Conservation (phyloP, 2,888 invertebrate species). For the Orthonychiurus folsomi region DNA sequence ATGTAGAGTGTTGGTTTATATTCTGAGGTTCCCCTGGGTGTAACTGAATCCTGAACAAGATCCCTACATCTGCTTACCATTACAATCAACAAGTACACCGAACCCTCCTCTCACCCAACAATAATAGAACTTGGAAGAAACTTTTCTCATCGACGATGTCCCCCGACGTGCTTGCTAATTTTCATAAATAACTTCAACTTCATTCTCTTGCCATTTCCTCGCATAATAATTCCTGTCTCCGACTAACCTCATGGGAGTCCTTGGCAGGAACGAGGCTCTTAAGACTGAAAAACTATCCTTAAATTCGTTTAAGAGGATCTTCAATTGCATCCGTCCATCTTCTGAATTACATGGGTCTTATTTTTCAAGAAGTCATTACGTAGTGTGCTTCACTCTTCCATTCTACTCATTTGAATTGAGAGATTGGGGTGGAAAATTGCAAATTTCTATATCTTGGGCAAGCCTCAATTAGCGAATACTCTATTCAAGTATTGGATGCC, state of each 20-base stretch:
- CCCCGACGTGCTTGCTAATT: constrained; percentile 17
- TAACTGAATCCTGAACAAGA: not conserved
- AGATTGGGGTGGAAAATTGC: no score
- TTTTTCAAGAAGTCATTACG: no score
- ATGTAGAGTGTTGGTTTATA: no score
- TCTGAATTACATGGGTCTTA: no score
- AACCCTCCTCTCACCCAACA: no score
- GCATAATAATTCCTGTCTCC: not conserved
- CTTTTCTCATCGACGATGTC: not conserved
- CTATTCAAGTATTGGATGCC: no score
- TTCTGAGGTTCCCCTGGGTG: not conserved
- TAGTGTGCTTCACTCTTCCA: no score
- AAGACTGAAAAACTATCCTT: not conserved
- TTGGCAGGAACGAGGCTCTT: not conserved
- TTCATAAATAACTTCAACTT: constrained; percentile 17
- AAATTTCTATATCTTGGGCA: no score
- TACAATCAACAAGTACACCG: constrained; percentile 32
- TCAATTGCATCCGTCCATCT: no score
- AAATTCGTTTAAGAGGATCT: constrained; percentile 6
- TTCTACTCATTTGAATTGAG: no score
- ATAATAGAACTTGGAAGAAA: not conserved
- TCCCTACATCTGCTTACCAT: constrained; percentile 29
- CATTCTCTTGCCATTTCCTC: constrained; percentile 6
- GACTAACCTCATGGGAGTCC: not conserved
- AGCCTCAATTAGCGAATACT: no score